Base-by-base conservation (phyloP, 2,888 invertebrate genomes). In the Oligia latruncula region DNA sequence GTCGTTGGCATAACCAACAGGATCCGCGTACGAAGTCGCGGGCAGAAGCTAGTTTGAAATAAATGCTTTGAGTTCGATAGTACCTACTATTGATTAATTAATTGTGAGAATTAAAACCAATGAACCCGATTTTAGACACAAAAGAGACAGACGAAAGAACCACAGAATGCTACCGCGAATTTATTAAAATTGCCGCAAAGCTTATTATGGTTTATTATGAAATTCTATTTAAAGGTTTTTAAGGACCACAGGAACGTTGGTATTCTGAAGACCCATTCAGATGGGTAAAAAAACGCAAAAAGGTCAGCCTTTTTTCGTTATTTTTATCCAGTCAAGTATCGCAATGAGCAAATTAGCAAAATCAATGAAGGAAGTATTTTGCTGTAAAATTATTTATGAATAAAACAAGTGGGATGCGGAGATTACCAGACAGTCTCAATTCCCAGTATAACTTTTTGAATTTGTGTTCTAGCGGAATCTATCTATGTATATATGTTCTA, bases 381-480 rank as follows among this genome's bases (percentile, higher is more conserved):
- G 6, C 8, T 46, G 17, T n/a, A 13, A 43, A 77, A 35, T 35
- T 17, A 52, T 77, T 65, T 46, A 35, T 17, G 20, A 46, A 2
- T 13, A 23, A 17, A 23, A 13, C 13, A 49, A 58, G 11, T 35
- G 46, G 13, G 5, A 29, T n/a, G 17, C 5, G 1, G 64, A 60
- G 5, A 23, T 79, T 8, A 55, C n/a, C 40, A 35, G 4, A 49
- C 8, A 58, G 40, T 11, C n/a, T 43, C 29, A 9, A 35, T 46
- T 55, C 29, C 15, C 15, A 43, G 17, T 23, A n/a, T 35, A 40
- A 43, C 8, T 49, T 23, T 43, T 15, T 55, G 52, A 55, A 55
- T 79, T 40, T 52, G 35, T n/a, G 6, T 81, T 81, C n/a, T 46
- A 71, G n/a, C n/a, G n/a, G 55, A 64, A 55, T 64, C 3, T n/a